These are phyloP conservation scores for Tiaroga cobitis DNA, from an alignment of 2,797 vertebrate genomes.

Conservation along the genomic window DNA sequence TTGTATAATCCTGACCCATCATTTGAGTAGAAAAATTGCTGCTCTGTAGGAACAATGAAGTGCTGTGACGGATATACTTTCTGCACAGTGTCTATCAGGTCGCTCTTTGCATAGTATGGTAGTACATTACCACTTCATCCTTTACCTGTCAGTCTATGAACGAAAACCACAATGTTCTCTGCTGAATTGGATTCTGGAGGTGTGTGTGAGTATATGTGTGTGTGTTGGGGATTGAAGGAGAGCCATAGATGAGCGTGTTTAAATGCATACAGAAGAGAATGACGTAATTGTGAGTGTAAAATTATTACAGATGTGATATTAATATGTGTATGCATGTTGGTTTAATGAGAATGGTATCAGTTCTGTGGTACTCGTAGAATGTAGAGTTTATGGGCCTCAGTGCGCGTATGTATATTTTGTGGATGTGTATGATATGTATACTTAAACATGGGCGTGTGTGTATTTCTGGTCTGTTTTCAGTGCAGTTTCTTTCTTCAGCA, in stretches of 20 bases:
- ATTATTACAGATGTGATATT: constrained; percentile 49
- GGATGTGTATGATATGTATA: constrained; percentile 57
- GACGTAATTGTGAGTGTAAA: constrained; percentile 43
- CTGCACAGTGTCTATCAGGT: constrained; percentile 58
- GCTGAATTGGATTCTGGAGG: constrained; percentile 47
- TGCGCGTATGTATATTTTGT: constrained; percentile 54
- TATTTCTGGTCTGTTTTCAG: constrained; percentile 49
- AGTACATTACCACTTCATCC: constrained; percentile 32
- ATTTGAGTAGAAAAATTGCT: constrained; percentile 29
- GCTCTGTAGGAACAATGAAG: constrained; percentile 35
- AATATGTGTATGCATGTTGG: constrained; percentile 56
- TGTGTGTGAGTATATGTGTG: constrained; percentile 5
- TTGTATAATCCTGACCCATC: constrained; percentile 42
- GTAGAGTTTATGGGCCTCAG: constrained; percentile 53
- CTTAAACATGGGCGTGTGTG: constrained; percentile 42
- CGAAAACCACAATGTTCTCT: constrained; percentile 33
- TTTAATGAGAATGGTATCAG: constrained; percentile 36
- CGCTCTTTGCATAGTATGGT: constrained; percentile 49
- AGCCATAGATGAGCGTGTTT: constrained; percentile 19
- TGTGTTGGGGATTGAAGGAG: constrained; percentile 23
- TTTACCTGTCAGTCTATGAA: constrained; percentile 50
- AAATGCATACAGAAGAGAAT: constrained; percentile 41
- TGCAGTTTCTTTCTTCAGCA: constrained; percentile 58
- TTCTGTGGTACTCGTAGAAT: constrained; percentile 51
- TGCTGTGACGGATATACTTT: constrained; percentile 50